Evolutionary conservation across 2,113 vertebrate species (phyloP), one percentile per base, ranked within the genome.

Genomic region (Aphelocoma coerulescens): DNA sequence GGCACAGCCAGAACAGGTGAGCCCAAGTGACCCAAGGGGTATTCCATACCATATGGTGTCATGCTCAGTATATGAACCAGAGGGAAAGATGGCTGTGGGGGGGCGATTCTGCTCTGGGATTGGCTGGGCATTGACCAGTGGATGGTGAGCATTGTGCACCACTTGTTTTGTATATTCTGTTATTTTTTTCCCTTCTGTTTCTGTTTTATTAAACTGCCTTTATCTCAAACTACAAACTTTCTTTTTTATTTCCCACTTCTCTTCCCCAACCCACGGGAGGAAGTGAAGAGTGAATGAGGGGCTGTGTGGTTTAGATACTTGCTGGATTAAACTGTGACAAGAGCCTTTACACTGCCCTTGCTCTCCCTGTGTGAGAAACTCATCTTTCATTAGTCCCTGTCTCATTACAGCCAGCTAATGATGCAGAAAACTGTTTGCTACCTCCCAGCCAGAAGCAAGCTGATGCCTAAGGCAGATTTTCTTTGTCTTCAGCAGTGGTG

Each of bases 401-500:
- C 73, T 77, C 28, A 3, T 54, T 54, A 57, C 3, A 61, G 33
- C 55, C 82, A 80, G 32, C 24, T 63, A 41, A 44, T 13, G 26
- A 72, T 37, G 32, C 73, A 43, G 48, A 84, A 67, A 69, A 51
- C 33, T 66, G 22, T 44, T 68, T 59, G 14, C 22, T 51, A 39
- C 51, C 73, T 73, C 33, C n/a, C 9, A 51, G 44, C 35, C 75
- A 39, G 13, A 12, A 46, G 23, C 24, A 46, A 44, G 39, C 27
- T 5, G 37, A 73, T 23, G 16, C 48, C 67, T 80, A 35, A 95
- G 24, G 39, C 37, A 16, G 13, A 9, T 59, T 80, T 51, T 66
- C 67, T 91, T 89, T 97, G 44, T 92, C 37, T 96, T 81, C 76
- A 76, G 32, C 94, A 99, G 98, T 99, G 99, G 99, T 99, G 98